A percentile compares a stretch with the other conserved stretches of the same genome.
phyloP scores from a whole-genome alignment of 2,888 invertebrate species.

The Mechanitis messenoides region DNA sequence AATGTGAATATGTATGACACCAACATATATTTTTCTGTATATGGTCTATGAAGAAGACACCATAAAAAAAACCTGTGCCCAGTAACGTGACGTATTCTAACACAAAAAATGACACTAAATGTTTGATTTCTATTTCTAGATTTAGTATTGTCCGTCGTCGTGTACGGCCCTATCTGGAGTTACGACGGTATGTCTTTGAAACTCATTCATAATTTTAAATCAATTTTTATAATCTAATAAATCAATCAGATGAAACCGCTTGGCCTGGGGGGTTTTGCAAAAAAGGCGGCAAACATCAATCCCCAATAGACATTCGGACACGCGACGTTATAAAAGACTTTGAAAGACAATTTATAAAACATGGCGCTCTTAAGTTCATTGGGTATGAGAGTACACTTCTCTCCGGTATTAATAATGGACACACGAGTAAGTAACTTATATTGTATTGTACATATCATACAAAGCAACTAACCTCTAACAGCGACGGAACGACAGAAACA shows the following conservation, averaged over 20 bases:
- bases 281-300: constrained; percentile 53
- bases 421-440: constrained; percentile 74
- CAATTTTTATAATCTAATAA: too few relatives aligned
- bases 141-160: constrained; percentile 18
- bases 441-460: background rate
- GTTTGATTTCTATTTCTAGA: constrained; percentile 15
- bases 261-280: constrained; percentile 57
- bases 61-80: too few relatives aligned
- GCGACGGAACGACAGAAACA: too few relatives aligned
- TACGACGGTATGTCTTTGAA: constrained; percentile 20
- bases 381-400: constrained; percentile 73
- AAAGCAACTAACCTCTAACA: background rate
- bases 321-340: constrained; percentile 45
- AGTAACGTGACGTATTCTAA: too few relatives aligned
- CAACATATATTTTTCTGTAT: too few relatives aligned
- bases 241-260: constrained; percentile 41
- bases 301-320: constrained; percentile 61
- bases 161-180: constrained; percentile 30
- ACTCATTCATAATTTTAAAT: too few relatives aligned
- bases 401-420: constrained; percentile 81
- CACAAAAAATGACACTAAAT: background rate
- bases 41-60: too few relatives aligned
- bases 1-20: too few relatives aligned
- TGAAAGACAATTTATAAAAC: constrained; percentile 45
- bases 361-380: constrained; percentile 69